Base-by-base conservation (phyloP, 2,113 vertebrate genomes). In the Plotosus lineatus region DNA sequence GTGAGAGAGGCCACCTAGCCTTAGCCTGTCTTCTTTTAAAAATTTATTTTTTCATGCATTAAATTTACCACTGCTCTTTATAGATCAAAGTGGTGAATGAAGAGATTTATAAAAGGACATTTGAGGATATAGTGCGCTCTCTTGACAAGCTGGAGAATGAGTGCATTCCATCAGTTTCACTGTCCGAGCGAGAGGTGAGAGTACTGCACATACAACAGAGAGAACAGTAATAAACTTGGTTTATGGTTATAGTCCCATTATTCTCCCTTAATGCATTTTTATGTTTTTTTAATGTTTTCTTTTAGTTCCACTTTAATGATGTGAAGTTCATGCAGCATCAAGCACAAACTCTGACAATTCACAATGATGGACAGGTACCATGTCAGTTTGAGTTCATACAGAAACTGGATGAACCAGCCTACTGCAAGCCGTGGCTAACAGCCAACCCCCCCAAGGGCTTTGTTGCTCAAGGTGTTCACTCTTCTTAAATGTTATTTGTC, bases 91-190 rank as follows among this genome's bases (percentile, higher is more conserved):
- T 96, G 50, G 85, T 97, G 82, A 93, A 98, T 26, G 90, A 94
- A 42, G 94, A 97, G 23, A 88, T 90, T 3, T 95, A 97, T 63
- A 93, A 95, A 86, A 95, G 94, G 85, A 95, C 91, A 0, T 96
- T 98, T 89, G 97, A 98, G 86, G 96, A 97, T 77, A 97, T 98
- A 1, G 95, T 98, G 21, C 95, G 96, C 42, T 93, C 94, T 55
- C 88, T 99, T 84, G 98, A 99, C 80, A 98, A 98, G 88, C 91
- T 96, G 95, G 98, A 99, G 89, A 99, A 99, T 14, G 97, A 96
- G 82, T 97, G 93, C 85, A 98, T 99, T 87, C 97, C 98, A 21
- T 99, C 97, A 0, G 95, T 97, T 74, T 92, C 93, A 0, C 88
- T 98, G 17, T 96, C 96, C 58, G 90, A 89, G 77, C 90, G 88